phyloP scores from a whole-genome alignment of 2,888 invertebrate genomes.

The Cheilosia variabilis region DNA sequence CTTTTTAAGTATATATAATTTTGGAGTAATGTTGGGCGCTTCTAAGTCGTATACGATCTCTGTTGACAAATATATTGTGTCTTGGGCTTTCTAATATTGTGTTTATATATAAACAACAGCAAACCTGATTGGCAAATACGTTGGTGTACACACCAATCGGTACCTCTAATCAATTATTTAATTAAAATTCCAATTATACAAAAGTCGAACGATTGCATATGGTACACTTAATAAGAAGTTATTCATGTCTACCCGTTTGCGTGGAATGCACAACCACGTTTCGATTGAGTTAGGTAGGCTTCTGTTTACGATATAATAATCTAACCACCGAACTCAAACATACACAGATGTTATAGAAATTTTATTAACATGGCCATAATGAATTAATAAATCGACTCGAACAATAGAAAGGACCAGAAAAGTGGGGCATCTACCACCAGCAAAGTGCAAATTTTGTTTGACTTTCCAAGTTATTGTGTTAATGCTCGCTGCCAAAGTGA shows the following conservation, averaged over 20 bases:
- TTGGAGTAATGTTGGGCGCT: too few species aligned
- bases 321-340: background rate
- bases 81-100: too few species aligned
- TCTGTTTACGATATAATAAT: conserved; percentile 27
- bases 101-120: background rate
- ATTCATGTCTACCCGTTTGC: conserved; percentile 24
- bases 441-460: conserved; percentile 19
- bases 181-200: conserved; percentile 48
- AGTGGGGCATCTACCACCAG: background rate
- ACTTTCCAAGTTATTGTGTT: conserved; percentile 7
- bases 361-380: conserved; percentile 12
- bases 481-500: conserved; percentile 35
- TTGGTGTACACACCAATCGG: background rate
- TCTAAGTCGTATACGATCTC: too few species aligned
- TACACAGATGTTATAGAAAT: background rate
- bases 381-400: conserved; percentile 52
- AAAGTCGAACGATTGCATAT: conserved; percentile 31
- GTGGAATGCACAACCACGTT: background rate
- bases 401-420: conserved; percentile 18
- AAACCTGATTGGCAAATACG: background rate
- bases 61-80: too few species aligned
- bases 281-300: conserved; percentile 28
- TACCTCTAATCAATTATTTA: conserved; percentile 52
- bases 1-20: too few species aligned
- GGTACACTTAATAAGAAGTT: conserved; percentile 11